Evolutionary conservation across 2,888 invertebrate genomes (phyloP), one percentile per base, ranked within the genome.

Genomic region (Coecobrya sp.): DNA sequence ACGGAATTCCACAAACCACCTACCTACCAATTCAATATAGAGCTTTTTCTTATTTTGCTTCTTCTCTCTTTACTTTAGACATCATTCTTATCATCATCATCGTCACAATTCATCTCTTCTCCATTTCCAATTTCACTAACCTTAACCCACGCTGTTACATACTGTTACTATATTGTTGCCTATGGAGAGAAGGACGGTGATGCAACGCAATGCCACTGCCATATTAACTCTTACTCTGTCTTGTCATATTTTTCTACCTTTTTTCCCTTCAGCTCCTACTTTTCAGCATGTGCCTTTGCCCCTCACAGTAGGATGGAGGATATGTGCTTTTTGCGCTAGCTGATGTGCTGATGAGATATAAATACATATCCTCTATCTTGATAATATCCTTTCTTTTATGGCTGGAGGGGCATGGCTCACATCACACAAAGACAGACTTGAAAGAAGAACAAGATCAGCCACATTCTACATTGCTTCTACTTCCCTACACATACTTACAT

Each of bases 381-480:
- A 65, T 65, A 27, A 27, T 65, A 65, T 65, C 65, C 65, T 65
- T 65, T 65, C 13, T 65, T n/a, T 13, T 27, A 11, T 65, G 0
- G 25, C 65, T 65, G 27, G 8, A 27, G 27, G 65, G 27, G 65
- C 25, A 25, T 13, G 25, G 27, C 27, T 19, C 27, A 27, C 65
- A 27, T 19, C 27, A 27, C 65, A 27, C 65, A 65, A 27, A 86
- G n/a, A 52, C 52, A 25, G 25, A 49, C 13, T 81, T 55, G 81
- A 49, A 49, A 79, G 11, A 25, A 81, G 81, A 52, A 59, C 70
- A 55, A 86, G 27, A 76, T 36, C 76, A 62, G 22, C 73, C 19
- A 65, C 65, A 65, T 65, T 65, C 4, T 27, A 27, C 27, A 25
- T 27, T 65, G 27, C 65, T 16, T 27, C 0, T 27, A 11, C 27